These are phyloP conservation scores for Scartelaos histophorus DNA, from an alignment of 2,113 vertebrate species.

Conservation along the genomic window DNA sequence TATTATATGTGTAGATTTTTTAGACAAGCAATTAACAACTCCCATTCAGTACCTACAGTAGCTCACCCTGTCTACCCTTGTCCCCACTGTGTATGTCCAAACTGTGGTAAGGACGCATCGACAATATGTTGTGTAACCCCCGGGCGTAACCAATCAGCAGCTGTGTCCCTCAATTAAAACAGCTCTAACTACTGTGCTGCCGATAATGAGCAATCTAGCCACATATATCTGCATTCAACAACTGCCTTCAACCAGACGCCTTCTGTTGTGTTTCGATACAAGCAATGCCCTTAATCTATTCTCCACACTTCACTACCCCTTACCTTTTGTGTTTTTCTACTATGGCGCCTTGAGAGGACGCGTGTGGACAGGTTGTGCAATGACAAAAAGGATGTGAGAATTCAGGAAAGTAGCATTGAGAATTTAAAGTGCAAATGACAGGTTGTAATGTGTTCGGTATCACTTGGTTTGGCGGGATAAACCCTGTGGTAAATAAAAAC, in stretches of 20 bases:
- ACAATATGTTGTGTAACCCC: conserved; percentile 7
- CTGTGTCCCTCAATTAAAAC: conserved; percentile 18
- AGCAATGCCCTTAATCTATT: conserved; percentile 23
- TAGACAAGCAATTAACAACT: not conserved
- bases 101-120: not conserved
- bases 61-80: not conserved
- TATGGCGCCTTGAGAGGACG: conserved; percentile 26
- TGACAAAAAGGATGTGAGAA: conserved; percentile 39
- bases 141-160: conserved; percentile 5
- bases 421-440: conserved; percentile 4
- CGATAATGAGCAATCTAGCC: conserved; percentile 13
- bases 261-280: conserved; percentile 27
- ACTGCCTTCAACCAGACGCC: conserved; percentile 19
- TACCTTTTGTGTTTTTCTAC: conserved; percentile 37
- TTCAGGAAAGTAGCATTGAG: conserved; percentile 39
- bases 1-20: too few relatives aligned
- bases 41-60: not conserved
- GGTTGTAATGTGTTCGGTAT: too few relatives aligned
- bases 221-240: not conserved
- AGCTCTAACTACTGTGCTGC: conserved; percentile 1
- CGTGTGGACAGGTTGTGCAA: conserved; percentile 42
- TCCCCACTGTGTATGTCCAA: not conserved
- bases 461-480: too few relatives aligned
- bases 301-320: conserved; percentile 36
- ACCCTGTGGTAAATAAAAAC: too few relatives aligned